Evolutionary conservation across 2,113 vertebrate genomes (phyloP), one percentile per base, ranked within the genome.

Genomic region (Elephas maximus): DNA sequence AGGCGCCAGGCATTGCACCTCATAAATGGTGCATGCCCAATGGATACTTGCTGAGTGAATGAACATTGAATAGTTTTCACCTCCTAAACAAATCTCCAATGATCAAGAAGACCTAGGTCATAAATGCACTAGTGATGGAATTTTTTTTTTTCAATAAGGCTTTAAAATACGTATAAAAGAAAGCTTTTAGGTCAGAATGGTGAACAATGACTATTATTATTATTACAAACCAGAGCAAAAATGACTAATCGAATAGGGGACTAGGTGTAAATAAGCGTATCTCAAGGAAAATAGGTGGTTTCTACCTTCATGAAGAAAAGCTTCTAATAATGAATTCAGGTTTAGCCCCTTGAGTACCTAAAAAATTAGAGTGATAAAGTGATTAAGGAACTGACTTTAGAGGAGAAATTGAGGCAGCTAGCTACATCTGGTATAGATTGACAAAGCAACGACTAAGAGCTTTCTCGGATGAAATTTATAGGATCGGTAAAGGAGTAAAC

Each of bases 291-390:
- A 88, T 88, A 92, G 91, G 83, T 79, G 23, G 6, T 48, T 86
- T 57, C 71, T 94, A 91, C 79, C 69, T 95, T 95, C 74, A 28
- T 81, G 93, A 93, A 51, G 26, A 81, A 95, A 92, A 79, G 65
- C 53, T 77, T 88, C 93, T 97, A 98, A 95, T 98, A 97, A 97
- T 97, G 86, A 96, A 98, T 98, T 96, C 96, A 97, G 96, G 98
- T 97, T 97, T 93, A 30, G 95, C 93, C 96, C 78, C 92, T 87
- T n/a, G 96, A 96, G 97, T 80, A 88, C 79, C 88, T 89, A 82
- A 97, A 91, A 95, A 98, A 97, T 96, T 97, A 96, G 96, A 98
- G 69, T 95, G 77, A 85, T 96, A 57, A 83, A 86, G 91, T 97
- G 94, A 96, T 96, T 97, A 92, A 97, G 92, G 60, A 95, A 88